phyloP scores from a whole-genome alignment of 2,888 invertebrate genomes.

The Pantelozetes paolii region DNA sequence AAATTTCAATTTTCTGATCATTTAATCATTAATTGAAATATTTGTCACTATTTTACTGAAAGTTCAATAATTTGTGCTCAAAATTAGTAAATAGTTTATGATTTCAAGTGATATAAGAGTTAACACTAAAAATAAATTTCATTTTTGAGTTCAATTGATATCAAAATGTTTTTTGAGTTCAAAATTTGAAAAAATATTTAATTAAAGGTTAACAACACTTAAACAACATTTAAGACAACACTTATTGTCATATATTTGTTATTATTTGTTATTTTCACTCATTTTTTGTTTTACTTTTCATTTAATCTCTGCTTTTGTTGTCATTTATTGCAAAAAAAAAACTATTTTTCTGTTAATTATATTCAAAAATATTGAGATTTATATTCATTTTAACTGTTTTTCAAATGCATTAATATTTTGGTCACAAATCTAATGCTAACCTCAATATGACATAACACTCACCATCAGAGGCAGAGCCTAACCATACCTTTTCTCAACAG shows the following conservation, averaged over 20 bases:
- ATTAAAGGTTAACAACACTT: conserved; percentile 35
- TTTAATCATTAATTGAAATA: background rate
- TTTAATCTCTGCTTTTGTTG: background rate
- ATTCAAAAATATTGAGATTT: no score
- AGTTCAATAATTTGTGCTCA: conserved; percentile 12
- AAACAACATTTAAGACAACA: no score
- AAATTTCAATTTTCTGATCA: background rate
- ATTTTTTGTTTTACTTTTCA: background rate
- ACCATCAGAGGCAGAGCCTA: no score
- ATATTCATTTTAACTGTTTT: no score
- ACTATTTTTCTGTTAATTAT: no score
- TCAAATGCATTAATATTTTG: no score
- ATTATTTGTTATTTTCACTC: conserved; percentile 5
- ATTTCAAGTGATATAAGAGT: conserved; percentile 28
- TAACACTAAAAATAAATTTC: conserved; percentile 29
- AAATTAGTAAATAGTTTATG: conserved; percentile 24
- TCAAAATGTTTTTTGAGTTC: conserved; percentile 2
- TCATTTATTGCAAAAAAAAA: background rate
- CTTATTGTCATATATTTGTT: conserved; percentile 30
- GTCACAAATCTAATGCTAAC: no score
- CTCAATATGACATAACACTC: no score
- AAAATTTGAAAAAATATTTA: conserved; percentile 4
- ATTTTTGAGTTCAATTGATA: conserved; percentile 29
- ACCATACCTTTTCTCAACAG: no score
- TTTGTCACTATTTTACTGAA: background rate